Evolutionary conservation across 2,113 vertebrate genomes (phyloP), one percentile per base, ranked within the genome.

Genomic region (Oncorhynchus keta): DNA sequence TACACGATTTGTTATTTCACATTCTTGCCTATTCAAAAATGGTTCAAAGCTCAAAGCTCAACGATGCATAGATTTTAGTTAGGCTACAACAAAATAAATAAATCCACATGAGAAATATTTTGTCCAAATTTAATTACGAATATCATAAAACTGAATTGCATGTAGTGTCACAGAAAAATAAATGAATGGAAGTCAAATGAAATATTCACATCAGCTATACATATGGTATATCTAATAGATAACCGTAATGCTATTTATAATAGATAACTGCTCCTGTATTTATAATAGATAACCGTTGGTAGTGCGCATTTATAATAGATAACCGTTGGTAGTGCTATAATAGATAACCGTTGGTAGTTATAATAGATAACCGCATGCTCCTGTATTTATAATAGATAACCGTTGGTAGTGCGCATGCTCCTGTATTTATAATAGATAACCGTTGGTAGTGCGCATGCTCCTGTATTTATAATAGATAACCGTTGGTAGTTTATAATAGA

Each of bases 291-390:
- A 81, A 85, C 86, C 85, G 88, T 85, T 82, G 75, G 76, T 35
- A 85, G 86, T 86, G 87, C 30, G 83, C 73, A 75, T 35, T 35
- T 68, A 16, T 68, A 81, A 61, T 61, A n/a, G 57, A 61, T 79
- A 81, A 85, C 86, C 85, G 88, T 85, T 82, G 75, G 76, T 35
- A 85, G 86, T 86, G 87, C 30, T 68, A 18, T 68, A 81, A 61
- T 61, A 22, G 57, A 61, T 79, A 81, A 85, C 86, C 85, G 88
- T 85, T 82, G 75, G 76, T 35, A 85, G 86, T 86, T 26, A 26
- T 26, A 26, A 26, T 26, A 26, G 26, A 26, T 26, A 26, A 26
- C 26, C 26, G 26, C 26, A 26, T 26, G 26, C 26, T 26, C 26
- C 26, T 26, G 26, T 26, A 26, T 26, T 26, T 26, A 26, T 26